A percentile compares a stretch with the other conserved stretches of the same genome.
Conservation (phyloP, 1,140 invertebrate species). For the Trichonephila clavipes region DNA sequence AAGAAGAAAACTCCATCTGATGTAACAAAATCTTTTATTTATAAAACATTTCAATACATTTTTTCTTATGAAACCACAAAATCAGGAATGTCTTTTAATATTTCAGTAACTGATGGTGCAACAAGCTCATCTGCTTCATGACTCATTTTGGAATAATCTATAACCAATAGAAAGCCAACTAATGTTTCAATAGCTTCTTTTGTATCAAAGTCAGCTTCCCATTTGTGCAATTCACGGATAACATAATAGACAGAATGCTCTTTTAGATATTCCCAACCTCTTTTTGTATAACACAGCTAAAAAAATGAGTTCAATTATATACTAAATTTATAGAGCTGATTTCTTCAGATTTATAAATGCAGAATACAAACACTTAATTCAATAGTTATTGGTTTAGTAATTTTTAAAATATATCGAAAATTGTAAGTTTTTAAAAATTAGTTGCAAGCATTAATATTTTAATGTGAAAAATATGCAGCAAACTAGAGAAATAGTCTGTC, state of each 20-base stretch:
- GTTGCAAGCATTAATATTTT: too few species aligned
- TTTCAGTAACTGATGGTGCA: constrained; percentile 7
- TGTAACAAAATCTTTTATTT: too few species aligned
- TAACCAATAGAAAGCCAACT: constrained; percentile 26
- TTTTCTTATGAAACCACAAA: neutral
- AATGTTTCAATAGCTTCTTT: constrained; percentile 54
- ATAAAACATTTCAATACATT: too few species aligned
- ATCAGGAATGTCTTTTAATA: constrained; percentile 58
- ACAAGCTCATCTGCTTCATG: neutral
- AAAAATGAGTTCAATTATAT: neutral
- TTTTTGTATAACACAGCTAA: constrained; percentile 58
- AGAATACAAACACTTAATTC: too few species aligned
- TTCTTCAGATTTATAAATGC: too few species aligned
- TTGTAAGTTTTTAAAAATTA: too few species aligned
- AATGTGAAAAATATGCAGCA: too few species aligned
- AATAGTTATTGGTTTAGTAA: too few species aligned
- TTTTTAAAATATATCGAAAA: too few species aligned
- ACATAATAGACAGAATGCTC: constrained; percentile 28
- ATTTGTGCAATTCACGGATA: constrained; percentile 29
- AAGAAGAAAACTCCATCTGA: too few species aligned
- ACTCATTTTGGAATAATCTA: neutral
- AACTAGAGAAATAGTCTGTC: too few species aligned
- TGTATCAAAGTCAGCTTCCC: neutral
- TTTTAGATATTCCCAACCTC: constrained; percentile 49
- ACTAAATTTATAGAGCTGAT: neutral